Base-by-base conservation (phyloP, 1,140 invertebrate genomes). In the Hesperophylax magnus region DNA sequence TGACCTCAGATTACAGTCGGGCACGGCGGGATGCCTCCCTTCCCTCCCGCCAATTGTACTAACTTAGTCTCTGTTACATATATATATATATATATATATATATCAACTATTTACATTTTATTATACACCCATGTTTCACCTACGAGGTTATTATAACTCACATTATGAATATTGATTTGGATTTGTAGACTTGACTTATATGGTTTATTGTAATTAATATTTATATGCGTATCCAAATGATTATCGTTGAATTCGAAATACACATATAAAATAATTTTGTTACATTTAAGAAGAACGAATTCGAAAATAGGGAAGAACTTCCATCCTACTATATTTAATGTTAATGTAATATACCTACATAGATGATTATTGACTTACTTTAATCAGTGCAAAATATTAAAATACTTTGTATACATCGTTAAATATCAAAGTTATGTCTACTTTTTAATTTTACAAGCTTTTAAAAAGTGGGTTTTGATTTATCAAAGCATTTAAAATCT, bases 191-290 rank as follows among this genome's bases (percentile, higher is more conserved):
- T 61, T 61, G 18, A 61, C 18, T 61, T 24, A 22, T 61, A 61
- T 61, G 39, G 39, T 61, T 61, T 14, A 24, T 22, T 61, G 75
- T 47, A 80, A 75, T 63, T 61, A 18, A 61, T 61, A 54, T 47
- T 58, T 76, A 76, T 65, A 80, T 75, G 47, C 39, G 72, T 76
- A 80, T 47, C 47, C 47, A 65, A 31, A 39, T 72, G 63, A 61
- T 61, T 61, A 61, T 61, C 24, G 58, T 61, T 61, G 20, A 61
- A 61, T 24, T 22, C 58, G 17, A 61, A 61, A 61, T 22, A 20
- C 58, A 24, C 58, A 61, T 61, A 24, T 31, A 65, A 27, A 65
- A 65, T 27, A 65, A 34, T 65, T 65, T 65, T 65, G 63, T 65
- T n/a, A 65, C 24, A 61, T 61, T 61, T 61, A 20, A 61, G 58